phyloP scores from a whole-genome alignment of 1,140 invertebrate genomes.

The Gonioctena quinquepunctata region DNA sequence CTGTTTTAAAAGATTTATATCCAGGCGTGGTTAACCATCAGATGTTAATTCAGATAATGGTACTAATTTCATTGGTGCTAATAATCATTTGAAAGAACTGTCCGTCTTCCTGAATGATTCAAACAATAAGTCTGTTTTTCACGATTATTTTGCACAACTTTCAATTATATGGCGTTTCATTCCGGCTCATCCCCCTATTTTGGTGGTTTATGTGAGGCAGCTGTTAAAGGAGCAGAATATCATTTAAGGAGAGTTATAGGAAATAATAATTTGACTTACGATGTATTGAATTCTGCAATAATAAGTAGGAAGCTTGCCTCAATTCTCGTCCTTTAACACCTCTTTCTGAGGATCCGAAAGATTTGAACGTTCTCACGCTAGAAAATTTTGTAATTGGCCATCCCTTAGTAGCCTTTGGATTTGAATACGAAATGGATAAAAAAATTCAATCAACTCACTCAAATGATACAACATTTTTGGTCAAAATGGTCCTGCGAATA shows the following conservation, averaged over 20 bases:
- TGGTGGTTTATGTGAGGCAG: slow-evolving; percentile 22
- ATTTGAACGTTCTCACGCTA: slow-evolving; percentile 30
- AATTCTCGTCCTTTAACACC: slow-evolving; percentile 27
- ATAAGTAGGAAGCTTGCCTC: slow-evolving; percentile 25
- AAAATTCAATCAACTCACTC: neutral
- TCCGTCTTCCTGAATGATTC: too few species aligned
- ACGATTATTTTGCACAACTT: neutral
- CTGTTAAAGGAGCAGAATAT: slow-evolving; percentile 16
- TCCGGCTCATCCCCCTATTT: slow-evolving; percentile 38
- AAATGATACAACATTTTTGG: slow-evolving; percentile 26
- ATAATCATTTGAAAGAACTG: too few species aligned
- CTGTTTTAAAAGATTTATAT: too few species aligned
- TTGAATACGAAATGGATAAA: neutral
- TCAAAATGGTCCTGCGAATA: slow-evolving; percentile 29
- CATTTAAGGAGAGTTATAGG: slow-evolving; percentile 22
- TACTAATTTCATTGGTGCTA: too few species aligned
- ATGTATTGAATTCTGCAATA: slow-evolving; percentile 27
- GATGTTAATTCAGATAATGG: too few species aligned
- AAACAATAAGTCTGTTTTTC: too few species aligned
- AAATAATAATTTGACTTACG: slow-evolving; percentile 19
- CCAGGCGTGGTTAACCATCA: too few species aligned
- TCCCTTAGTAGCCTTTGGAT: slow-evolving; percentile 13
- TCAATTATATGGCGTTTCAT: slow-evolving; percentile 47
- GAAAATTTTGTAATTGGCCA: slow-evolving; percentile 45
- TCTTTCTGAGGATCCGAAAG: slow-evolving; percentile 19